Evolutionary conservation across 2,797 vertebrate genomes (phyloP).

Genomic region (Falco cherrug): DNA sequence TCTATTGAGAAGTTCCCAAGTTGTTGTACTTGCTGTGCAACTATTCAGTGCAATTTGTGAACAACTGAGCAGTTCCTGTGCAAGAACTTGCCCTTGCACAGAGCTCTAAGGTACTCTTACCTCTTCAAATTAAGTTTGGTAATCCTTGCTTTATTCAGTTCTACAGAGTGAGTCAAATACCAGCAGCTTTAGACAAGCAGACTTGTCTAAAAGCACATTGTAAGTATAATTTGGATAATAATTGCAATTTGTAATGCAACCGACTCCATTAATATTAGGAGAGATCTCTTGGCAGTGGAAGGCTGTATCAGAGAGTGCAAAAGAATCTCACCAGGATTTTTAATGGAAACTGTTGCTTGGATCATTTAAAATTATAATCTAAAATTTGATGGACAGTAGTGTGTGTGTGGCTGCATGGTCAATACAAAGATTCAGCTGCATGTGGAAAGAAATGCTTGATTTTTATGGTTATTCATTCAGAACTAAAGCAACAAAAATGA

Average conservation of each 20-base stretch:
- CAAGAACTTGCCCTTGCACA: background rate
- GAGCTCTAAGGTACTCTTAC: background rate
- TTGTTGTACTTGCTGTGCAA: background rate
- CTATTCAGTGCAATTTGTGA: background rate
- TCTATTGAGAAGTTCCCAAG: background rate
- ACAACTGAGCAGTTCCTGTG: background rate
- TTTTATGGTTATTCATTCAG: background rate
- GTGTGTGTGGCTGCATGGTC: background rate
- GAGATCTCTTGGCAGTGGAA: background rate
- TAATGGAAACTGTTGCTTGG: background rate
- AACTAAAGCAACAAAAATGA: background rate
- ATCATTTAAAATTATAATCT: background rate
- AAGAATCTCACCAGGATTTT: background rate
- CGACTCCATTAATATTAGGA: background rate
- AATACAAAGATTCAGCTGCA: background rate
- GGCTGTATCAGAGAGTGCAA: background rate
- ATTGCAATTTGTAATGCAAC: conserved; percentile 37
- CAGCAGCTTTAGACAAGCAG: background rate
- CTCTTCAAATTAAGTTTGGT: background rate
- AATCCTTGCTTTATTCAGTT: background rate
- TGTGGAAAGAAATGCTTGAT: background rate
- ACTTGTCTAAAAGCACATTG: background rate
- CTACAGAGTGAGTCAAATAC: background rate
- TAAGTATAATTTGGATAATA: conserved; percentile 24
- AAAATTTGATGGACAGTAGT: background rate